Evolutionary conservation across 2,797 vertebrate genomes (phyloP).

Genomic region (Stomatorhinus walkeri): DNA sequence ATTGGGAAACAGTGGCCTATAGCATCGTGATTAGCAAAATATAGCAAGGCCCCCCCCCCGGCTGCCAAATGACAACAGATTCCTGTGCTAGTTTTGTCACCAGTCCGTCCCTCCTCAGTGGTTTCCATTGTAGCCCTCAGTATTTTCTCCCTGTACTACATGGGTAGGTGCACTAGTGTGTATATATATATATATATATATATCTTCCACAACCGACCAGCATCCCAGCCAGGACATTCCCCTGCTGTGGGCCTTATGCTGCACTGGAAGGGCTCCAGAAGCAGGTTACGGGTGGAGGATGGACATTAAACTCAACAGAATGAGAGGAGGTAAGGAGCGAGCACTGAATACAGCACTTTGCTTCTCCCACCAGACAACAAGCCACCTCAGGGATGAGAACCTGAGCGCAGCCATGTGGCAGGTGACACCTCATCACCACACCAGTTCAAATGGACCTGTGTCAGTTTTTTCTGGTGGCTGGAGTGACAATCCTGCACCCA

Average conservation of each 20-base stretch:
- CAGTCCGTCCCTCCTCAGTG: background rate
- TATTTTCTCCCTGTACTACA: background rate
- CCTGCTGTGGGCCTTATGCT: background rate
- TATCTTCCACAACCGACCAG: background rate
- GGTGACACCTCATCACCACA: too few species aligned
- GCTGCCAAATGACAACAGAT: background rate
- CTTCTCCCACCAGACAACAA: background rate
- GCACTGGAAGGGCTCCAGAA: background rate
- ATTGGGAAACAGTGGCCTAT: background rate
- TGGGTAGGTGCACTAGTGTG: background rate
- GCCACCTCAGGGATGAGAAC: background rate
- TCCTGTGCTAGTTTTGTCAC: background rate
- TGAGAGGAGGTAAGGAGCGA: background rate
- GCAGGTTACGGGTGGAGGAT: background rate
- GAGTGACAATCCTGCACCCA: background rate
- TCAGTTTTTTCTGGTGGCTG: too few species aligned
- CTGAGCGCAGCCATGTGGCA: too few species aligned
- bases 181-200: background rate
- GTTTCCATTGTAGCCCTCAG: background rate
- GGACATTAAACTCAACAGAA: background rate
- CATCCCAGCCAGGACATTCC: background rate
- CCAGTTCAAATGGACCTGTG: too few species aligned
- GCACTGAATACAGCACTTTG: background rate
- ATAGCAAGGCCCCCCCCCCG: background rate
- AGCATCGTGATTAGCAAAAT: background rate